These are phyloP conservation scores for Volucella bombylans DNA, from an alignment of 2,888 invertebrate genomes.

Conservation along the genomic window DNA sequence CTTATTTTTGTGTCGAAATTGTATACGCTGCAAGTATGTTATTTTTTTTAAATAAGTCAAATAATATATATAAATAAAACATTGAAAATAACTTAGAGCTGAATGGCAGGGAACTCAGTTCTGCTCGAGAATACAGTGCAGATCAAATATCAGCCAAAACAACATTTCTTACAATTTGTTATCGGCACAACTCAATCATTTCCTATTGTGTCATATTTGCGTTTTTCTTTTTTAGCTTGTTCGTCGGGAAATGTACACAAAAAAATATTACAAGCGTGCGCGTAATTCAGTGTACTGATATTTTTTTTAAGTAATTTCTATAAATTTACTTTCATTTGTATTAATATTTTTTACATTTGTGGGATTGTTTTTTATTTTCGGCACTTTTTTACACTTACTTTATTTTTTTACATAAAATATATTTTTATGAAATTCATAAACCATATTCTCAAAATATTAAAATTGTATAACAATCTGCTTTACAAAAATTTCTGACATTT, in stretches of 20 bases:
- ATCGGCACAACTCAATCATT: not conserved
- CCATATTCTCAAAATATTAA: too few relatives aligned
- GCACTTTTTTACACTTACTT: slow-evolving; percentile 2
- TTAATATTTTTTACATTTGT: slow-evolving; percentile 2
- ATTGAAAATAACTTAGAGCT: too few relatives aligned
- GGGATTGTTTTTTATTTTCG: not conserved
- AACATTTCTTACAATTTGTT: slow-evolving; percentile 15
- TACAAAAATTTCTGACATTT: not conserved
- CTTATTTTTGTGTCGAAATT: slow-evolving; percentile 18
- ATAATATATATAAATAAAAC: not conserved
- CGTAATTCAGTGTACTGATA: slow-evolving; percentile 2
- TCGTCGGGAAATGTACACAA: slow-evolving; percentile 49
- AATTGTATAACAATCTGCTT: too few relatives aligned
- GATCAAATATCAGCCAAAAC: too few relatives aligned
- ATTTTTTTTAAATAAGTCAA: slow-evolving; percentile 27
- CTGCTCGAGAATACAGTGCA: too few relatives aligned
- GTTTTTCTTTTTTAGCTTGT: slow-evolving; percentile 38
- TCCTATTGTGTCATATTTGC: slow-evolving; percentile 1
- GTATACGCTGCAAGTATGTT: slow-evolving; percentile 22
- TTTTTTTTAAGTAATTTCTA: slow-evolving; percentile 20
- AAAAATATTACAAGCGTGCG: slow-evolving; percentile 33
- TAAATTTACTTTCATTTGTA: slow-evolving; percentile 16
- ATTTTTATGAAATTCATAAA: too few relatives aligned
- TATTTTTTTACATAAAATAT: not conserved
- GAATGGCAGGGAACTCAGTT: too few relatives aligned